Conservation (phyloP, 2,113 vertebrate genomes). For the Spea bombifrons region DNA sequence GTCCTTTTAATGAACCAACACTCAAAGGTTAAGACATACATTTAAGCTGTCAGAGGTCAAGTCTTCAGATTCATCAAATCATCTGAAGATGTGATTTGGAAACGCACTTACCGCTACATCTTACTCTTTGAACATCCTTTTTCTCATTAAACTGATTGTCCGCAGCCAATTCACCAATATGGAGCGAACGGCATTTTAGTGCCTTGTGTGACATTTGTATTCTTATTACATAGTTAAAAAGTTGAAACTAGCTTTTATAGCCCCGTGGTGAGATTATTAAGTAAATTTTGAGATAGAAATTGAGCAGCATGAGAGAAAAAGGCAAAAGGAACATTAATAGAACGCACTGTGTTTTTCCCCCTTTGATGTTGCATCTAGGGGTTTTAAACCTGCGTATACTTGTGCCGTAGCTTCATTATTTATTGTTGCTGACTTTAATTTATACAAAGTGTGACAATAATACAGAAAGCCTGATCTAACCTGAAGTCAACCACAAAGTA, state of each 20-base stretch:
- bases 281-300: constrained; percentile 33
- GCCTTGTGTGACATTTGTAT: not conserved
- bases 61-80: too few species aligned
- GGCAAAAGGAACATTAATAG: constrained; percentile 26
- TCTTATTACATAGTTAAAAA: constrained; percentile 11
- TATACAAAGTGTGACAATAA: constrained; percentile 18
- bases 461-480: constrained; percentile 8
- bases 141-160: too few species aligned
- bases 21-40: too few species aligned
- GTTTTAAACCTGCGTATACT: constrained; percentile 26
- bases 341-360: not conserved
- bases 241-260: constrained; percentile 17
- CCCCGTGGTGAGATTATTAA: constrained; percentile 35
- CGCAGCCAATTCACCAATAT: too few species aligned
- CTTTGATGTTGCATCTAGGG: constrained; percentile 40
- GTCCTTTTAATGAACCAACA: too few species aligned
- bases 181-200: too few species aligned
- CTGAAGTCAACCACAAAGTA: not conserved
- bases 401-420: constrained; percentile 19
- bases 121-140: too few species aligned
- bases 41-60: too few species aligned
- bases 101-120: too few species aligned
- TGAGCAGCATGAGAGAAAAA: constrained; percentile 10
- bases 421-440: constrained; percentile 21
- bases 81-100: too few species aligned